These are phyloP conservation scores for Rhinolophus sinicus DNA, from an alignment of 2,113 vertebrate genomes.

Conservation along the genomic window DNA sequence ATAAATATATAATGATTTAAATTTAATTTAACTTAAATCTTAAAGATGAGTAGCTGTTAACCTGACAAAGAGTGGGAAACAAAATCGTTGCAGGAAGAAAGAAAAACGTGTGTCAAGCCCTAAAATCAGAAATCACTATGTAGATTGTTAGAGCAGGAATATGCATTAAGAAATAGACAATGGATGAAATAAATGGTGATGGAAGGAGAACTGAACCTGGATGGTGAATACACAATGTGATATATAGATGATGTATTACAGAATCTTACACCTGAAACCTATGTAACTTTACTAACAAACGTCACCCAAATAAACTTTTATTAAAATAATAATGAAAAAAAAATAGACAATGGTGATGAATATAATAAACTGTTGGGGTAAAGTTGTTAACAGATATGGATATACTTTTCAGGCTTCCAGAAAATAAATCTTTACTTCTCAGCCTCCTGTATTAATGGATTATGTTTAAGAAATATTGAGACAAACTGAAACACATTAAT, in stretches of 20 bases:
- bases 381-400: background rate
- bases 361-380: background rate
- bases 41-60: background rate
- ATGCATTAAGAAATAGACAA: background rate
- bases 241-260: too few species aligned
- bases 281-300: too few species aligned
- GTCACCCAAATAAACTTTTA: too few species aligned
- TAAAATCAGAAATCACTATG: background rate
- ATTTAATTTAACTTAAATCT: background rate
- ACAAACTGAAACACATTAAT: background rate
- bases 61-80: background rate
- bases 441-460: background rate
- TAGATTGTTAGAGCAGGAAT: background rate
- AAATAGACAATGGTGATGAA: background rate
- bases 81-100: background rate
- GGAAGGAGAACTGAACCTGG: too few species aligned
- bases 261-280: too few species aligned
- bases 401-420: background rate
- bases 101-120: background rate
- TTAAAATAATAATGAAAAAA: too few species aligned
- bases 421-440: background rate
- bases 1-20: background rate
- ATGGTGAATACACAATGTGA: too few species aligned
- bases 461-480: background rate
- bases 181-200: background rate